Base-by-base conservation (phyloP, 2,797 vertebrate genomes). In the Smutsia gigantea region DNA sequence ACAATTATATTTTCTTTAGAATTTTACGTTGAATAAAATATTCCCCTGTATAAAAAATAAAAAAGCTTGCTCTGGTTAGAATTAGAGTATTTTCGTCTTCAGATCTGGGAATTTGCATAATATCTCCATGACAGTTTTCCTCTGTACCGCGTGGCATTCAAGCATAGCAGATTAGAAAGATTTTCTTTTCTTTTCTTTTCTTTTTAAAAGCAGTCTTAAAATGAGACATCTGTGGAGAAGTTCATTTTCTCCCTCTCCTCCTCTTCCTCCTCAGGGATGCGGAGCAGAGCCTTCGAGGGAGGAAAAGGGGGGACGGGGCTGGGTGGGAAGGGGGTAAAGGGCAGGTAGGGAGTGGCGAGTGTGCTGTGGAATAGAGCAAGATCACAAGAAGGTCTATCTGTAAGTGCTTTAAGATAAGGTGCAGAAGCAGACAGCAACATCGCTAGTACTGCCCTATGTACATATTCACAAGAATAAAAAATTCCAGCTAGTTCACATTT, bases 401-500 rank as follows among this genome's bases (percentile, higher is more conserved):
- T 98, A 98, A 99, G 99, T 99, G 98, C 99, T 99, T 98, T 99
- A 98, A 98, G 98, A 98, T 99, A 99, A 99, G 99, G 99, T 99
- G 99, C 99, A 98, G 98, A 99, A 99, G 99, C 99, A 97, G 98
- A 98, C 98, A 95, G 99, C 99, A 98, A 98, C 95, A 97, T 98
- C 96, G 98, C 98, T 98, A 98, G 98, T 98, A 98, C 98, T 98
- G 98, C 98, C 97, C 98, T 99, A 99, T 99, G 97, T 99, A 99
- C 99, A 99, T 99, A 99, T 99, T 99, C 98, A 99, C 99, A 99
- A 98, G 98, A 99, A 97, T 97, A 97, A 97, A 96, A 98, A 98
- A 98, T 98, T 98, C 98, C 98, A 99, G 98, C 98, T 98, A 99
- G 98, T 99, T 99, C 98, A 99, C 99, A 99, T 99, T 99, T 98